A percentile compares a stretch with the other conserved stretches of the same genome.
These are phyloP conservation scores for Musca vetustissima DNA, from an alignment of 1,140 invertebrate genomes.

Conservation along the genomic window DNA sequence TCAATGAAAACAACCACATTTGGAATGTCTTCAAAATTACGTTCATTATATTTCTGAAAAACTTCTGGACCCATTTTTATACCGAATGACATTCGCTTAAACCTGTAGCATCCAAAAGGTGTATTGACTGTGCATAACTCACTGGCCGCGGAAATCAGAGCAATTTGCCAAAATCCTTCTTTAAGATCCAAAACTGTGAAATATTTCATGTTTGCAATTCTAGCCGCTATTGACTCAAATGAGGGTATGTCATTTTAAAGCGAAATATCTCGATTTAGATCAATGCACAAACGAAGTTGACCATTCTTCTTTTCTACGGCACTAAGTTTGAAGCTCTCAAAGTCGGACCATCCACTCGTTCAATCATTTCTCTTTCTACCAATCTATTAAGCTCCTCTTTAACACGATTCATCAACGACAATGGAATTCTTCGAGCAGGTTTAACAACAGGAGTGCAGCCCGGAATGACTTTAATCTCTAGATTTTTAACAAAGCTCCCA, in stretches of 20 bases:
- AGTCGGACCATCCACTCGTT: no score
- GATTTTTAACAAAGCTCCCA: no score
- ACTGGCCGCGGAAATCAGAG: not conserved
- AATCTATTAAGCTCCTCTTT: no score
- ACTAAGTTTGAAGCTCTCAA: no score
- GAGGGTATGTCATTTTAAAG: not conserved
- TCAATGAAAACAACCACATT: conserved; percentile 18
- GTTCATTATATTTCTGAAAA: conserved; percentile 13
- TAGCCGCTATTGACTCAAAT: not conserved
- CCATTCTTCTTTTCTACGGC: not conserved
- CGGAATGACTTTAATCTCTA: no score
- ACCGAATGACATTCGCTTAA: not conserved
- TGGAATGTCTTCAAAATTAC: conserved; percentile 9
- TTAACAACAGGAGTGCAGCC: no score
- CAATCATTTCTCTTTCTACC: no score
- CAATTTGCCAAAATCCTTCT: conserved; percentile 24
- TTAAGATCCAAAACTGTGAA: conserved; percentile 14
- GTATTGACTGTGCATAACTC: conserved; percentile 6
- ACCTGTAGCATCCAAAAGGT: conserved; percentile 4
- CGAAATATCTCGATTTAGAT: conserved; percentile 19
- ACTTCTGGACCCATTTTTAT: conserved; percentile 5
- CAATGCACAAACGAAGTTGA: conserved; percentile 5
- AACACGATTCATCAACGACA: no score
- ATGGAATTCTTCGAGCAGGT: no score
- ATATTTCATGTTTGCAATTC: not conserved